Base-by-base conservation (phyloP, 2,888 invertebrate genomes). In the Deilephila elpenor region DNA sequence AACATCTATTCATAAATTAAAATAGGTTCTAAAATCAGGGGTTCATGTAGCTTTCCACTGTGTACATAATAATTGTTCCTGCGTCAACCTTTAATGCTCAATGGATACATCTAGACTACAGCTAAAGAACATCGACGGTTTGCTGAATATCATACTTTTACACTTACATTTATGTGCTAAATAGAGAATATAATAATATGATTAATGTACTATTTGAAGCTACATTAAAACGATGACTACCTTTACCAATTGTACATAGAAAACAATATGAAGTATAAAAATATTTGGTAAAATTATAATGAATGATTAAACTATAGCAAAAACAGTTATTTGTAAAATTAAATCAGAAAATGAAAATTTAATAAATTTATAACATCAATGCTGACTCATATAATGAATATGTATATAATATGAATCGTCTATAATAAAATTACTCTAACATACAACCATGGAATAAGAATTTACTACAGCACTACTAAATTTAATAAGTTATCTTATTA, bases 61-160 rank as follows among this genome's bases (percentile, higher is more conserved):
- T 77, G 76, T 77, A 76, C 73, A 75, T 80, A 77, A 80, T 78
- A 88, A 86, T 94, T 94, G 94, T 93, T 94, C 94, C 94, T 91
- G 93, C 87, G 77, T 94, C 94, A 94, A 94, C 94, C 94, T 87
- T 67, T 89, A 84, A 83, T 89, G 89, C 88, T 87, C 80, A 78
- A 82, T 84, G 79, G 79, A 77, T 81, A 78, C 76, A 78, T 79
- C 77, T 77, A 75, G 60, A 72, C 86, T 92, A 92, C 77, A 81
- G 75, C 91, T 93, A 91, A 84, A 80, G 51, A 77, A 89, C 87
- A 88, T 90, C 87, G 93, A 94, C 94, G 94, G 93, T 88, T 93
- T 88, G 76, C 93, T 93, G 93, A 93, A 89, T 86, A 67, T 64
- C 37, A 29, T 83, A 79, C 80, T 75, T 77, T 75, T 76, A 80